Conservation (phyloP, 2,113 vertebrate genomes). For the Cryptomyrus ogoouensis region DNA sequence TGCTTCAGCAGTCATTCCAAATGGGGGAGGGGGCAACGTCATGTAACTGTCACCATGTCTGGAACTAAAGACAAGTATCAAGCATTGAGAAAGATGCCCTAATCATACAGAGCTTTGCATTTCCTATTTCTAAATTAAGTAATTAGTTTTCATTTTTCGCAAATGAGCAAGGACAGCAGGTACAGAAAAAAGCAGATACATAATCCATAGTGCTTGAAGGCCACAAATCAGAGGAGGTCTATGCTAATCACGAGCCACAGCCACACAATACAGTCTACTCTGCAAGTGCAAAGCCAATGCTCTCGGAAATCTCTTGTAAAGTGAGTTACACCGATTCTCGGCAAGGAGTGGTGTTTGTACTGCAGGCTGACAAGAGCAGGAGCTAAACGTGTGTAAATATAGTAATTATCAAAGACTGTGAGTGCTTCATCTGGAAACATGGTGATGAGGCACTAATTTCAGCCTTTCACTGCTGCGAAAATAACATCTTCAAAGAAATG, state of each 20-base stretch:
- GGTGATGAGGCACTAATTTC: slow-evolving; percentile 1
- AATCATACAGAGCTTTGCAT: neutral
- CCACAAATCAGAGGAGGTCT: neutral
- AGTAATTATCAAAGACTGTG: neutral
- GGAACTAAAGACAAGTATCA: neutral
- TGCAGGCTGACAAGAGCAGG: neutral
- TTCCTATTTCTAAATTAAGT: neutral
- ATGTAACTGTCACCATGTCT: neutral
- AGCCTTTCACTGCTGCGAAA: neutral
- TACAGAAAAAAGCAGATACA: neutral
- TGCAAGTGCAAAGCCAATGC: neutral
- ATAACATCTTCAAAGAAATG: neutral
- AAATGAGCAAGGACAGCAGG: neutral
- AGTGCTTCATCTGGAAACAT: slow-evolving; percentile 3
- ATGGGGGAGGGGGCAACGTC: neutral
- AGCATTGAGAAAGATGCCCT: neutral
- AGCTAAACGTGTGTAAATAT: neutral
- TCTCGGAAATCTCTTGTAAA: neutral
- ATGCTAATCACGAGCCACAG: neutral
- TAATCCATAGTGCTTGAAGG: neutral
- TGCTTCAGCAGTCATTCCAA: neutral
- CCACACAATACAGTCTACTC: neutral
- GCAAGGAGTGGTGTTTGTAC: neutral
- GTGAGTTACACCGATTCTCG: neutral
- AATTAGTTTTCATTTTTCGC: neutral